Evolutionary conservation across 2,888 invertebrate genomes (phyloP).

Genomic region (Anthophora plumipes): DNA sequence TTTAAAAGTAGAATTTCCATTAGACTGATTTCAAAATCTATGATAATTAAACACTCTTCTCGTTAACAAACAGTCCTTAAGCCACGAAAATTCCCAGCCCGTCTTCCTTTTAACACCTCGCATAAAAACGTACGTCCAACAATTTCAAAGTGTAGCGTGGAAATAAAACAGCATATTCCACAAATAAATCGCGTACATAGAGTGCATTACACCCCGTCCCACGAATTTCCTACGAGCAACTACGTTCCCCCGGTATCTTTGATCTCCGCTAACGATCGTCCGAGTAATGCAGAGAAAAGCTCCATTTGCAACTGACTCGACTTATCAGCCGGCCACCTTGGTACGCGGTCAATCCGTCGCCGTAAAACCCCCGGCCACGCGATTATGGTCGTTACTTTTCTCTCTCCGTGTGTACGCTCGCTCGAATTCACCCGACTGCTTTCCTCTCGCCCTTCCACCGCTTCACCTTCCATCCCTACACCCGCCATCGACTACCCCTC

Average conservation of each 20-base stretch:
- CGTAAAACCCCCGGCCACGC: constrained; percentile 42
- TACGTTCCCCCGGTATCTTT: constrained; percentile 1
- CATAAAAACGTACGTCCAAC: too few species aligned
- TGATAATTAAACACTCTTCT: too few species aligned
- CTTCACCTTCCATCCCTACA: not conserved
- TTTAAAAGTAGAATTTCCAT: too few species aligned
- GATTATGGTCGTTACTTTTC: constrained; percentile 43
- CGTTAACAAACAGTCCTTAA: too few species aligned
- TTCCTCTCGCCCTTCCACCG: too few species aligned
- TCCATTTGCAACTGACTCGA: constrained; percentile 36
- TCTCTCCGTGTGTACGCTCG: constrained; percentile 1
- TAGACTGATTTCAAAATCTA: too few species aligned
- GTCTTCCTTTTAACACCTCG: too few species aligned
- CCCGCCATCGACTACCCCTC: not conserved
- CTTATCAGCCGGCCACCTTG: constrained; percentile 27
- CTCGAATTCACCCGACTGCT: constrained; percentile 43
- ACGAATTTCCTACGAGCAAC: not conserved
- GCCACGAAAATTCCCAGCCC: too few species aligned
- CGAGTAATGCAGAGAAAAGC: constrained; percentile 26
- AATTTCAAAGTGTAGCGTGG: too few species aligned
- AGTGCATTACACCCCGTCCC: not conserved
- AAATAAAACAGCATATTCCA: not conserved
- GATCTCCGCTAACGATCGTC: constrained; percentile 19
- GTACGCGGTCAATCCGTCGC: constrained; percentile 29
- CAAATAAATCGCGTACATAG: not conserved